Base-by-base conservation (phyloP, 2,888 invertebrate species). In the Watsonalla cultraria region DNA sequence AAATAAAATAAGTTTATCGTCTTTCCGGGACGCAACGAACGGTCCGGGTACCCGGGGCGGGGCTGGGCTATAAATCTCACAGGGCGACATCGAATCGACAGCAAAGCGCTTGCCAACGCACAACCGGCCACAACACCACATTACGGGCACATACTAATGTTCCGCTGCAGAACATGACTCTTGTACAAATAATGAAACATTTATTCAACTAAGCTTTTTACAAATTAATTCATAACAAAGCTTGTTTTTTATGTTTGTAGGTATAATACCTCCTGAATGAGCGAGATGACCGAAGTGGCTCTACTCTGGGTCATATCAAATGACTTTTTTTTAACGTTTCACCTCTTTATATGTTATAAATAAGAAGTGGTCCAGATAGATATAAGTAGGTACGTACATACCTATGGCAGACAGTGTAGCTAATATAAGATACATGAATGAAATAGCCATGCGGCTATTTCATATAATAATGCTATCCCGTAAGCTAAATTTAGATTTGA, bases 41-140 rank as follows among this genome's bases (percentile, higher is more conserved):
- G 54, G 57, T 63, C 58, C 56, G 59, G 56, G 46, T 61, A 59
- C 59, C 56, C 54, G 60, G 60, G 66, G 82, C 75, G 74, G 80
- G 68, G 64, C 51, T 57, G 61, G 55, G 52, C 79, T 68, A 83
- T 84, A 84, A 84, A 84, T 84, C 80, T 82, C 66, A 51, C 57
- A 58, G 62, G 62, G 65, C 68, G 79, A 76, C 79, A 79, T 78
- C 77, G 79, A 76, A 79, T 78, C 77, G 79, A 76, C 78, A 78
- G 73, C 72, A 64, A 65, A 64, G 68, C 74, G 70, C 72, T 73
- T 74, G 75, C 72, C 78, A 70, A 73, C 76, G 76, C 76, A 74
- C 74, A 66, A 66, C 59, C 65, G 62, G 59, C 64, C 70, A 64
- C 76, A 67, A 72, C 78, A 76, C 72, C 72, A 76, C 79, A 78